These are phyloP conservation scores for Thelaira solivaga DNA, from an alignment of 2,888 invertebrate genomes.

Conservation along the genomic window DNA sequence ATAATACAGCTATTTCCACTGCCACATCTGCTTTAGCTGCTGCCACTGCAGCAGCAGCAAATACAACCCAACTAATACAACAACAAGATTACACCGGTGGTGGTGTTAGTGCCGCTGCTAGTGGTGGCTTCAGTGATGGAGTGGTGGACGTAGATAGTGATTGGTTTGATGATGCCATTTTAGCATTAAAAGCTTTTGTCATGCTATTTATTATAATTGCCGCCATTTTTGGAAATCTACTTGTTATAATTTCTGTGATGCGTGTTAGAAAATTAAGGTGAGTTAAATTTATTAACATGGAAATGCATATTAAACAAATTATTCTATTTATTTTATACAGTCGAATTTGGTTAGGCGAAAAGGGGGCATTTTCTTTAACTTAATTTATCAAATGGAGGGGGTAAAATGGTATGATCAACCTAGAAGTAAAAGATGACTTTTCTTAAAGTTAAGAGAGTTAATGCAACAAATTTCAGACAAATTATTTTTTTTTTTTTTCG, in stretches of 20 bases:
- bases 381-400: too few species aligned
- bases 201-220: conserved; percentile 93
- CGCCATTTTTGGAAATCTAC: conserved; percentile 91
- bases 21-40: conserved; percentile 58
- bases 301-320: too few species aligned
- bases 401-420: too few species aligned
- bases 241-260: conserved; percentile 93
- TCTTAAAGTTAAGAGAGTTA: too few species aligned
- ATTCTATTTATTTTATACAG: too few species aligned
- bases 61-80: conserved; percentile 65
- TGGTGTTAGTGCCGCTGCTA: too few species aligned
- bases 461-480: too few species aligned
- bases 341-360: too few species aligned
- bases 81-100: conserved; percentile 39
- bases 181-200: conserved; percentile 85
- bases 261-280: conserved; percentile 82
- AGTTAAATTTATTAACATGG: conserved; percentile 51
- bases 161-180: conserved; percentile 80
- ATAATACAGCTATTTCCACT: conserved; percentile 60
- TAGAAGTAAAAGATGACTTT: too few species aligned
- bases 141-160: conserved; percentile 66
- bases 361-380: too few species aligned
- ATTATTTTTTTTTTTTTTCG: too few species aligned
- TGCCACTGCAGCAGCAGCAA: conserved; percentile 58
- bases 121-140: not conserved